phyloP scores from a whole-genome alignment of 2,113 vertebrate genomes.

The Castor canadensis region DNA sequence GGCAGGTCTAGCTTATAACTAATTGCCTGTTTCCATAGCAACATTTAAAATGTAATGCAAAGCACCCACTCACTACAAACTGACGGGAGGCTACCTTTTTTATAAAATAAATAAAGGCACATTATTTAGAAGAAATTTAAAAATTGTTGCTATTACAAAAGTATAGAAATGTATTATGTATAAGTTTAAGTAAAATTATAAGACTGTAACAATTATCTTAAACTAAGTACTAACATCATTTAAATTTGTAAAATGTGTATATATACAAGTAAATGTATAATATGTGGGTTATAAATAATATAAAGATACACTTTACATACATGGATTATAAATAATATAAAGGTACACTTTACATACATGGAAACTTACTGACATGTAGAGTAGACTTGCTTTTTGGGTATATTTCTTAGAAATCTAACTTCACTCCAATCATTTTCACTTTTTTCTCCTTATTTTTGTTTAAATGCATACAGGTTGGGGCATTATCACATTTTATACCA shows the following conservation, averaged over 20 bases:
- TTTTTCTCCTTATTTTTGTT: background rate
- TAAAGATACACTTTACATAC: background rate
- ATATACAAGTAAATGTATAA: background rate
- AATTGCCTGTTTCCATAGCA: constrained; percentile 65
- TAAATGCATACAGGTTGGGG: background rate
- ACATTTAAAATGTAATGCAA: constrained; percentile 55
- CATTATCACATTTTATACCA: background rate
- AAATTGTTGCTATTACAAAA: background rate
- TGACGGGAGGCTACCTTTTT: background rate
- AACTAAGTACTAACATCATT: background rate
- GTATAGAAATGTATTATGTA: background rate
- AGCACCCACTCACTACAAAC: background rate
- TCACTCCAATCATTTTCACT: background rate
- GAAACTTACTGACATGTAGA: too few species aligned
- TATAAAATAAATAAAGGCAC: constrained; percentile 4
- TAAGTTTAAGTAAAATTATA: background rate
- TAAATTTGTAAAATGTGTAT: background rate
- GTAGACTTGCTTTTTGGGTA: background rate
- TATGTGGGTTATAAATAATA: background rate
- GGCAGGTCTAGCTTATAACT: constrained; percentile 44
- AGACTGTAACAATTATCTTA: background rate
- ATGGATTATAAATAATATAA: background rate
- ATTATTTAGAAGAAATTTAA: background rate
- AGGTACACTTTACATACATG: background rate
- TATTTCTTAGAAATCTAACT: background rate